These are phyloP conservation scores for Campoletis sonorensis DNA, from an alignment of 1,140 invertebrate species.

Conservation along the genomic window DNA sequence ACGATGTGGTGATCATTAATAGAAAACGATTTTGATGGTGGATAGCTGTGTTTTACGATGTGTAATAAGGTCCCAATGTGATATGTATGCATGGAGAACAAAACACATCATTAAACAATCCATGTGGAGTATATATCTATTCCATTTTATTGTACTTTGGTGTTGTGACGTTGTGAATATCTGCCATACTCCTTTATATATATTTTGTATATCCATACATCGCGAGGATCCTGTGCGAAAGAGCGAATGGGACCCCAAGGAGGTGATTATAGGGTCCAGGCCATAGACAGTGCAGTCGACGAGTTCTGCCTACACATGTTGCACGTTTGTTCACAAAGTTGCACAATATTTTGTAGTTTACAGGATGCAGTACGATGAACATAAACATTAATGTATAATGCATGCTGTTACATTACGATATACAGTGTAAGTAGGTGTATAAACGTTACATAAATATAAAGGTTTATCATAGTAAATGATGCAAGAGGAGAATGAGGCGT, in stretches of 20 bases:
- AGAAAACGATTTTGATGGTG: slow-evolving; percentile 21
- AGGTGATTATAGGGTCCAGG: slow-evolving; percentile 62
- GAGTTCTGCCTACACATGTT: neutral
- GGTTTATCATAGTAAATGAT: slow-evolving; percentile 24
- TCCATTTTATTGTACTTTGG: neutral
- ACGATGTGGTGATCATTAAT: slow-evolving; percentile 23
- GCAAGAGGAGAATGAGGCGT: slow-evolving; percentile 28
- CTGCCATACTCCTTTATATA: neutral
- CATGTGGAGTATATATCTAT: neutral
- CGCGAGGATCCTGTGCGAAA: slow-evolving; percentile 53
- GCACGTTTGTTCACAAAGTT: neutral
- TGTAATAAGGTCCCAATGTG: neutral
- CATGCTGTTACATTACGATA: neutral
- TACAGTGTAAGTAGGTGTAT: slow-evolving; percentile 3
- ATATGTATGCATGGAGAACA: neutral
- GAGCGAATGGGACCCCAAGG: slow-evolving; percentile 66
- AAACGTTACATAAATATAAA: neutral
- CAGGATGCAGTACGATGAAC: neutral
- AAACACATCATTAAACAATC: slow-evolving; percentile 29
- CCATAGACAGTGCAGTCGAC: slow-evolving; percentile 4
- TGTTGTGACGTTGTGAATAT: neutral
- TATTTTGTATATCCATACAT: neutral
- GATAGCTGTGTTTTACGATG: neutral
- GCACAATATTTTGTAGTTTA: neutral
- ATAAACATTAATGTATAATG: neutral